Percentiles rank a stretch among this genome's conserved stretches.
Conservation (phyloP, 2,113 vertebrate species). For the Podarcis raffonei region DNA sequence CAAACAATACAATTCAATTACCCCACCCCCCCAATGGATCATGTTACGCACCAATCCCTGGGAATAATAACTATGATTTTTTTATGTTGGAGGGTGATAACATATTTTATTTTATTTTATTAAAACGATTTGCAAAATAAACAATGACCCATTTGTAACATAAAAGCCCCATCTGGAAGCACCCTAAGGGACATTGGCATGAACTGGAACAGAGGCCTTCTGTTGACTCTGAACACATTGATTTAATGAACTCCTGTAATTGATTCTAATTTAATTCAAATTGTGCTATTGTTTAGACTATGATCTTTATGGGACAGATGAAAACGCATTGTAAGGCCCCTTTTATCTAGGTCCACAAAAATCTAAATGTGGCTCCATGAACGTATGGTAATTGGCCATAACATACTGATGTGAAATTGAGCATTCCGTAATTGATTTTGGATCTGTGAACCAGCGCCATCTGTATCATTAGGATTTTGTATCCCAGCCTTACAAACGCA, state of each 20-base stretch:
- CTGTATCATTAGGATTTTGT: neutral
- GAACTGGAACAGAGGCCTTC: neutral
- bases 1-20: too few relatives aligned
- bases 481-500: fast-evolving
- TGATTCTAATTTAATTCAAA: neutral
- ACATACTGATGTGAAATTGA: neutral
- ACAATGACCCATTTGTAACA: neutral
- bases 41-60: too few relatives aligned
- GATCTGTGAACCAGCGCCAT: neutral
- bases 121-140: too few relatives aligned
- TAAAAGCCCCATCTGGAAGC: neutral
- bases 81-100: too few relatives aligned
- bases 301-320: neutral
- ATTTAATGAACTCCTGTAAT: neutral
- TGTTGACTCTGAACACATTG: neutral
- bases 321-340: neutral
- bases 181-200: neutral
- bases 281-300: neutral
- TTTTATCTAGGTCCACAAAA: neutral
- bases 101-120: too few relatives aligned
- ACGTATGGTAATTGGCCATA: fast-evolving
- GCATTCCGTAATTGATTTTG: neutral
- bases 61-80: too few relatives aligned
- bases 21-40: too few relatives aligned
- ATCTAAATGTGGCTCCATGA: fast-evolving